Conservation (phyloP, 2,113 vertebrate genomes). For the Chionodraco myersi region DNA sequence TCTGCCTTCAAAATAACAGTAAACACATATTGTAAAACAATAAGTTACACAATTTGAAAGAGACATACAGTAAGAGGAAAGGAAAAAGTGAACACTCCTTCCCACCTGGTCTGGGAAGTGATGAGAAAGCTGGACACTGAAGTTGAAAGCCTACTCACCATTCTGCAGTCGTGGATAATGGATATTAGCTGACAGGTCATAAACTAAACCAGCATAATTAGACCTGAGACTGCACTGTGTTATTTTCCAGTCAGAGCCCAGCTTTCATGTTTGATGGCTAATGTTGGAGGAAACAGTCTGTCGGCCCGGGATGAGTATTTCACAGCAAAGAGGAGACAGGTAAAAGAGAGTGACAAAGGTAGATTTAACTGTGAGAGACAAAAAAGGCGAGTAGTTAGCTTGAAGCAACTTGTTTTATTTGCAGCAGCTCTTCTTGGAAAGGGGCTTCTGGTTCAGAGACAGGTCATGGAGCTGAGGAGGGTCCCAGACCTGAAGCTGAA, state of each 20-base stretch:
- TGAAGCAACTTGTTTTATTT: conserved; percentile 44
- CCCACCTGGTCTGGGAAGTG: conserved; percentile 73
- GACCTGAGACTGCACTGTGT: conserved; percentile 58
- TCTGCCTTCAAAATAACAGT: background rate
- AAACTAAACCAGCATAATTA: conserved; percentile 77
- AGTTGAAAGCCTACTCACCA: conserved; percentile 67
- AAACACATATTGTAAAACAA: background rate
- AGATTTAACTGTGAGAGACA: conserved; percentile 35
- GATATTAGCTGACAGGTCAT: conserved; percentile 66
- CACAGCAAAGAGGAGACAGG: conserved; percentile 15
- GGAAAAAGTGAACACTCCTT: conserved; percentile 55
- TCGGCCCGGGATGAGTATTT: conserved; percentile 41
- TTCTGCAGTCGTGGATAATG: conserved; percentile 62
- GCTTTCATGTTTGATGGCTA: conserved; percentile 74
- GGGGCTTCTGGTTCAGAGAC: conserved; percentile 56
- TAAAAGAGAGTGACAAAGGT: conserved; percentile 29
- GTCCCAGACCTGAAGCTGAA: background rate
- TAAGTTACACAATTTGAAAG: background rate
- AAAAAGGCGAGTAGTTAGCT: conserved; percentile 7
- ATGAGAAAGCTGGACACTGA: conserved; percentile 63
- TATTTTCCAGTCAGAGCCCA: conserved; percentile 71
- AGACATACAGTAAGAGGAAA: background rate
- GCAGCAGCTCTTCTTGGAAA: conserved; percentile 10
- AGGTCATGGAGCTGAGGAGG: conserved; percentile 41
- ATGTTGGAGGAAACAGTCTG: conserved; percentile 58